These are phyloP conservation scores for Macquaria australasica DNA, from an alignment of 2,113 vertebrate genomes.

Conservation along the genomic window DNA sequence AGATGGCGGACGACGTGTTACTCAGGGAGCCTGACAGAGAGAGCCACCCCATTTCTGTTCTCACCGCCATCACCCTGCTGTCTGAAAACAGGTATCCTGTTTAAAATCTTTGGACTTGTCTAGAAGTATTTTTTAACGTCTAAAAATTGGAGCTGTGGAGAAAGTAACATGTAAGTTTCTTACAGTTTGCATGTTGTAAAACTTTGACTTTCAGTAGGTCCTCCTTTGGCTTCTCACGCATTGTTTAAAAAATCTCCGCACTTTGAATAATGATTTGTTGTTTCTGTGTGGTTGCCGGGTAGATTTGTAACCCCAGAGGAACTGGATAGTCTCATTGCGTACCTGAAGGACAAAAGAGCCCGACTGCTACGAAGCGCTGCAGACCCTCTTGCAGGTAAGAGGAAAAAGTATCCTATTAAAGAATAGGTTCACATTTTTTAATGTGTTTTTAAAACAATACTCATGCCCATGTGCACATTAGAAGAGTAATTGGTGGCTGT, in stretches of 20 bases:
- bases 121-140: neutral
- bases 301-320: slow-evolving; percentile 94
- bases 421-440: neutral
- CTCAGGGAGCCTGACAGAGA: slow-evolving; percentile 92
- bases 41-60: slow-evolving; percentile 80
- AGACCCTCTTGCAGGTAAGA: slow-evolving; percentile 89
- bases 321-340: slow-evolving; percentile 91
- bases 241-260: neutral
- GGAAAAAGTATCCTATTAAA: neutral
- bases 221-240: neutral
- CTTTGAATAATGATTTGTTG: neutral
- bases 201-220: no score
- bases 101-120: neutral
- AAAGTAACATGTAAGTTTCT: neutral
- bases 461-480: neutral
- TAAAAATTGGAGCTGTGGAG: neutral
- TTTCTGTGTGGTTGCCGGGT: neutral
- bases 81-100: slow-evolving; percentile 82
- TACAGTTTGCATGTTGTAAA: neutral
- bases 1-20: slow-evolving; percentile 96
- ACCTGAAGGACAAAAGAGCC: slow-evolving; percentile 92
- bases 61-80: slow-evolving; percentile 83
- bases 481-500: neutral
- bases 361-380: slow-evolving; percentile 85
- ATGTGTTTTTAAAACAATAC: neutral